Evolutionary conservation across 1,140 invertebrate species (phyloP).

Genomic region (Myzus persicae): DNA sequence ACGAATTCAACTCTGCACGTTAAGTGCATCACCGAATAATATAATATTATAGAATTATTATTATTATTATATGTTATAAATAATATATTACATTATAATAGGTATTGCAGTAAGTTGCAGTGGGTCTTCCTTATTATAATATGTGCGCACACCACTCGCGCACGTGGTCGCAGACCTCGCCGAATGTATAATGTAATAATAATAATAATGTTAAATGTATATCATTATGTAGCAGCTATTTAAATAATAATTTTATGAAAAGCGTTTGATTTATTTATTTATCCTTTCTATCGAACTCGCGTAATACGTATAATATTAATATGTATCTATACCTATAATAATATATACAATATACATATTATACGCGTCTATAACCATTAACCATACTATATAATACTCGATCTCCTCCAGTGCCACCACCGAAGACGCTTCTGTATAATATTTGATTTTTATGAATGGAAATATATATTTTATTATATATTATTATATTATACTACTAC

Average conservation of each 20-base stretch:
- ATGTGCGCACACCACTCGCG: not conserved
- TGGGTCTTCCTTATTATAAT: not conserved
- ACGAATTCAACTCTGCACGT: no score
- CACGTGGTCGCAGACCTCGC: not conserved
- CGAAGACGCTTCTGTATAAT: not conserved
- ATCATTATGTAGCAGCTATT: not conserved
- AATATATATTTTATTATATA: not conserved
- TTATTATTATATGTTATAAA: no score
- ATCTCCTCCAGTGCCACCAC: not conserved
- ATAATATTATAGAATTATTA: not conserved
- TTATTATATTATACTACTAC: no score
- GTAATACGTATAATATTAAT: no score
- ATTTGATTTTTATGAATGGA: conserved; percentile 14
- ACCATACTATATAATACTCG: not conserved
- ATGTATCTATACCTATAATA: not conserved
- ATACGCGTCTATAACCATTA: not conserved
- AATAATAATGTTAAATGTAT: not conserved
- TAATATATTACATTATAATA: no score
- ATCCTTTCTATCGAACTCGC: not conserved
- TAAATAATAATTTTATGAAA: not conserved
- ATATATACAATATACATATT: not conserved
- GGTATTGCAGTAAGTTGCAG: no score
- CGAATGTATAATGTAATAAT: not conserved
- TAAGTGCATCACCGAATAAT: not conserved
- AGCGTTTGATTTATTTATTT: conserved; percentile 15